Evolutionary conservation across 2,113 vertebrate species (phyloP).

Genomic region (Tragelaphus strepsiceros): DNA sequence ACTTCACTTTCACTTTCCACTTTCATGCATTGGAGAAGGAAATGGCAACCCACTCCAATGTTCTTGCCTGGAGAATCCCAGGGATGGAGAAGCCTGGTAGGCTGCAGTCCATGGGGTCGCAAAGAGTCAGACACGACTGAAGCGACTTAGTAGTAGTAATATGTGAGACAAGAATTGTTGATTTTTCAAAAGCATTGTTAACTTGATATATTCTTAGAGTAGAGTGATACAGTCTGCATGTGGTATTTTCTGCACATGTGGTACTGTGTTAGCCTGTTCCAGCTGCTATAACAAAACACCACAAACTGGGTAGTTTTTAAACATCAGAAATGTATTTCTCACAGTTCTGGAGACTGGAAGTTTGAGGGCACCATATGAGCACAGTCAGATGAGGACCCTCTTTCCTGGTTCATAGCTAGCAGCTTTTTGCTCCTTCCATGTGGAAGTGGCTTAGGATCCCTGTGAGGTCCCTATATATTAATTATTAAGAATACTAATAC

Average conservation of each 20-base stretch:
- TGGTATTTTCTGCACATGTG: neutral
- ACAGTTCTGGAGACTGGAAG: neutral
- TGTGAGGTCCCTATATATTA: neutral
- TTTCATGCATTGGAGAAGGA: too few species aligned
- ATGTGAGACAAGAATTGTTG: neutral
- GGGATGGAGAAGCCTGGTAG: too few species aligned
- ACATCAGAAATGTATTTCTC: neutral
- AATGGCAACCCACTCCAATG: too few species aligned
- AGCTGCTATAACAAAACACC: neutral
- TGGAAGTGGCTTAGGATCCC: neutral
- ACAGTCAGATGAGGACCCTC: neutral
- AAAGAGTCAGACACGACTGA: too few species aligned
- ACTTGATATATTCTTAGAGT: neutral
- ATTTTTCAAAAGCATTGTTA: neutral
- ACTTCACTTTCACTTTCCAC: too few species aligned
- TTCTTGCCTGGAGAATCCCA: too few species aligned
- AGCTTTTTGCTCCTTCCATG: neutral
- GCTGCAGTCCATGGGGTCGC: too few species aligned
- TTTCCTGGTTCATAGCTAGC: neutral
- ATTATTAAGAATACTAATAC: neutral
- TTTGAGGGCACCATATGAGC: neutral
- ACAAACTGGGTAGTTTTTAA: neutral
- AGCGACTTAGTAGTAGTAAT: too few species aligned
- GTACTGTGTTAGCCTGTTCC: neutral
- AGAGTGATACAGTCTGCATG: neutral